These are phyloP conservation scores for Orbicella faveolata DNA, from an alignment of 64 coral and sea anemone genomes.

Conservation along the genomic window DNA sequence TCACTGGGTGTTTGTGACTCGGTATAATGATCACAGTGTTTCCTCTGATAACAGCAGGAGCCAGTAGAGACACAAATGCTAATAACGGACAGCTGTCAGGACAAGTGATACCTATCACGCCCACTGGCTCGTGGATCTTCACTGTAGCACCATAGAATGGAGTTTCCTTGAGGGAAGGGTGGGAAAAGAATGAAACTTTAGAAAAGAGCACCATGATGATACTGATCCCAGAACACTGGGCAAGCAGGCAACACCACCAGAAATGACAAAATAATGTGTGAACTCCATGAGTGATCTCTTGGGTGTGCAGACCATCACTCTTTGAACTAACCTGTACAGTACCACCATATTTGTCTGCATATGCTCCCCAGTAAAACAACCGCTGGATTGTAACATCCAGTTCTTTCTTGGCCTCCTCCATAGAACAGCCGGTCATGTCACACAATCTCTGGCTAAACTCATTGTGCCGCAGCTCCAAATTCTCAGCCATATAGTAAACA, in stretches of 20 bases:
- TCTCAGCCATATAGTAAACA: constrained; percentile 97
- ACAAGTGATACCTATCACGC: constrained; percentile 86
- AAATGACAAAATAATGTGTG: no score
- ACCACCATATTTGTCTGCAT: constrained; percentile 96
- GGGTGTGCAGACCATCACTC: background rate
- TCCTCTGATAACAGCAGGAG: constrained; percentile 86
- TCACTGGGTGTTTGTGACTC: constrained; percentile 88
- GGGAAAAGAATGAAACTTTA: background rate
- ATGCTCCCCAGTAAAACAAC: constrained; percentile 92
- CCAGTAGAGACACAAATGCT: constrained; percentile 83
- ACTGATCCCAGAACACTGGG: no score
- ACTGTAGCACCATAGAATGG: constrained; percentile 93
- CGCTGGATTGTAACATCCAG: constrained; percentile 83
- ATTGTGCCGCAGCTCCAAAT: constrained; percentile 72
- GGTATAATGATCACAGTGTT: constrained; percentile 91
- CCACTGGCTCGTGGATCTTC: constrained; percentile 90
- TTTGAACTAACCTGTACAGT: constrained; percentile 74
- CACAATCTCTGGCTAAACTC: constrained; percentile 75
- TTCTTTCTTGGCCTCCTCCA: constrained; percentile 73
- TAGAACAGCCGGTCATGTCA: constrained; percentile 76
- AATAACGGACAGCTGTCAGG: constrained; percentile 80
- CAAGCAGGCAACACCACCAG: no score
- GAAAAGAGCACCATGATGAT: background rate
- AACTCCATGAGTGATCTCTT: no score
- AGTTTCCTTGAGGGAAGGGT: constrained; percentile 68